Evolutionary conservation across 2,113 vertebrate species (phyloP).

Genomic region (Tetrax tetrax): DNA sequence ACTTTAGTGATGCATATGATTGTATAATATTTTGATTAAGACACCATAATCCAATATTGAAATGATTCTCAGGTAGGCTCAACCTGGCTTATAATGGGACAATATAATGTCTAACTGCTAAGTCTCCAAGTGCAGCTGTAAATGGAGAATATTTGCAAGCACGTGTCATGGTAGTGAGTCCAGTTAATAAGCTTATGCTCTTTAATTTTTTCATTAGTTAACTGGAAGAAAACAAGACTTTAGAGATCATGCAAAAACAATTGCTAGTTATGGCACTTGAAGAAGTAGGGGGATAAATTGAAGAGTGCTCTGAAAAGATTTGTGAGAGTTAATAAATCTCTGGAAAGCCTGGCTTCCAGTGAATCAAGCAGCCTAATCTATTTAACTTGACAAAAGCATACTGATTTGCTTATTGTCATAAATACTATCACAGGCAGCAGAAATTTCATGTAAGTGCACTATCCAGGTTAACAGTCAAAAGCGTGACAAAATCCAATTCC

Average conservation of each 20-base stretch:
- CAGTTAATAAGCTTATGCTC: not conserved
- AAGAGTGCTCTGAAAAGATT: not conserved
- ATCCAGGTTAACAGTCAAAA: not conserved
- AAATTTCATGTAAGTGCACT: not conserved
- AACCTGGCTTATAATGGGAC: not conserved
- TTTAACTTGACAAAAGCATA: not conserved
- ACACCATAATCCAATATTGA: not conserved
- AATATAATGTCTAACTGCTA: not conserved
- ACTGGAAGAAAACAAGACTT: constrained; percentile 7
- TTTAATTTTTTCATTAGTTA: not conserved
- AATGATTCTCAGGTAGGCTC: not conserved
- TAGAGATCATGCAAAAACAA: not conserved
- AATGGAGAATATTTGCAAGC: not conserved
- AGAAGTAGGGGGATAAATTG: not conserved
- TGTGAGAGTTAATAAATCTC: constrained; percentile 11
- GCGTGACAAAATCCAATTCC: not conserved
- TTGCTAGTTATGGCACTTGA: not conserved
- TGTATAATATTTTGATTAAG: not conserved
- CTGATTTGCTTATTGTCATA: not conserved
- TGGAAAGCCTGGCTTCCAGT: not conserved
- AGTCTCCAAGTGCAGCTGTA: not conserved
- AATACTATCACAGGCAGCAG: not conserved
- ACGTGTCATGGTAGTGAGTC: not conserved
- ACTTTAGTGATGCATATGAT: not conserved
- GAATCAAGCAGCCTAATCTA: constrained; percentile 12